Evolutionary conservation across 2,888 invertebrate genomes (phyloP).

Genomic region (Apotomis betuletana): DNA sequence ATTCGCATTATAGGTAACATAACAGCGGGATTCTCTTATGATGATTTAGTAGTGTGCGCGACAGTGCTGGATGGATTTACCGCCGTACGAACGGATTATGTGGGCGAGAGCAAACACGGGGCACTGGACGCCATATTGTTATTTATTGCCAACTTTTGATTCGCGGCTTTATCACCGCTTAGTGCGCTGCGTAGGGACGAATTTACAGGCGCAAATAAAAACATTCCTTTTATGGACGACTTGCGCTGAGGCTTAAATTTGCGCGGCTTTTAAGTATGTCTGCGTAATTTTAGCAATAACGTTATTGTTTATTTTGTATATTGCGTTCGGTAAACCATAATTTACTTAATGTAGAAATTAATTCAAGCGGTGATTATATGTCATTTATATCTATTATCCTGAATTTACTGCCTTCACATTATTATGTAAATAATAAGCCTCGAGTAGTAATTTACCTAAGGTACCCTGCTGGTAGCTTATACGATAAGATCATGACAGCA

Average conservation of each 20-base stretch:
- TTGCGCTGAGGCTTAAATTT: slow-evolving; percentile 19
- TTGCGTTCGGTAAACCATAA: slow-evolving; percentile 6
- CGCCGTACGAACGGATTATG: slow-evolving; percentile 82
- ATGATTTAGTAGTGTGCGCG: slow-evolving; percentile 80
- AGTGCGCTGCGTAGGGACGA: slow-evolving; percentile 58
- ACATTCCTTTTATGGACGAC: slow-evolving; percentile 27
- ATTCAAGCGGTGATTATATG: slow-evolving; percentile 17
- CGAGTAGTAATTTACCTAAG: slow-evolving; percentile 19
- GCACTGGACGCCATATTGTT: slow-evolving; percentile 81
- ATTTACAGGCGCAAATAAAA: slow-evolving; percentile 53
- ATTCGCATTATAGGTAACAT: slow-evolving; percentile 60
- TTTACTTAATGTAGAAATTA: slow-evolving; percentile 30
- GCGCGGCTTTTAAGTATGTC: neutral
- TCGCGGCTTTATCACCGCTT: slow-evolving; percentile 77
- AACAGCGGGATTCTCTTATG: slow-evolving; percentile 80
- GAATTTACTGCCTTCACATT: slow-evolving; percentile 15
- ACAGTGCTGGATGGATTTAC: slow-evolving; percentile 82
- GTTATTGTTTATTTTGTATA: slow-evolving; percentile 10
- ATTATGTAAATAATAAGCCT: slow-evolving; percentile 33
- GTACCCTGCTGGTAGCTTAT: neutral
- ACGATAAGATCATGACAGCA: slow-evolving; percentile 4
- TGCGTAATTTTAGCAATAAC: slow-evolving; percentile 21
- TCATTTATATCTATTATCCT: slow-evolving; percentile 33
- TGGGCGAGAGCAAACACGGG: slow-evolving; percentile 83
- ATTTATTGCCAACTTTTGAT: slow-evolving; percentile 81